phyloP scores from a whole-genome alignment of 2,113 vertebrate species.

The Lasiurus borealis region DNA sequence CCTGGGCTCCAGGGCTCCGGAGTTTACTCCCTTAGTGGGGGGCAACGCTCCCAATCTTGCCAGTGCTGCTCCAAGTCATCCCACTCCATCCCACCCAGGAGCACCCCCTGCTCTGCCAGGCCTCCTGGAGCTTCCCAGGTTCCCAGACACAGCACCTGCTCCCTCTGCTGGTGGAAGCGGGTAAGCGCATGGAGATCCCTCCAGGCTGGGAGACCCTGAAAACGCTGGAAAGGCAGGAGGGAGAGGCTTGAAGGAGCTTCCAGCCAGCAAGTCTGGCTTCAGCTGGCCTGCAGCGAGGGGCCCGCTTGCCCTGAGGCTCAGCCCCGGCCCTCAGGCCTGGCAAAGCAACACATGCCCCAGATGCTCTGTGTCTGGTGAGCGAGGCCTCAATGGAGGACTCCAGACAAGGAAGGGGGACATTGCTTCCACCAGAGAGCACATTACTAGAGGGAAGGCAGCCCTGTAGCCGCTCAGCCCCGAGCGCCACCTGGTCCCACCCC shows the following conservation, averaged over 20 bases:
- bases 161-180: constrained; percentile 72
- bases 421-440: neutral
- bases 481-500: neutral
- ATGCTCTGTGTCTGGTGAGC: neutral
- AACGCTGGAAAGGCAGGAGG: neutral
- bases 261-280: neutral
- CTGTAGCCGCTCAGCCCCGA: neutral
- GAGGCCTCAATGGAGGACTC: neutral
- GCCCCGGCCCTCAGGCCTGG: neutral
- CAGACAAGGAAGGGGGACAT: neutral
- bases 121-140: neutral
- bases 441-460: neutral
- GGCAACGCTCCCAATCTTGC: neutral
- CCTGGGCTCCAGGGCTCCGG: neutral
- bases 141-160: constrained; percentile 65
- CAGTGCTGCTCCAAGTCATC: neutral
- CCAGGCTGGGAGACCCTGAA: neutral
- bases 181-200: neutral
- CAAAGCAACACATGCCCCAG: neutral
- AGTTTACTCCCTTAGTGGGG: neutral
- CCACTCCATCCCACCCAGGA: neutral
- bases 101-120: neutral
- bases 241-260: neutral
- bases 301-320: neutral
- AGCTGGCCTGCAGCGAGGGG: neutral